These are phyloP conservation scores for Aotus griseimembra DNA, from an alignment of 2,797 vertebrate genomes.

Conservation along the genomic window DNA sequence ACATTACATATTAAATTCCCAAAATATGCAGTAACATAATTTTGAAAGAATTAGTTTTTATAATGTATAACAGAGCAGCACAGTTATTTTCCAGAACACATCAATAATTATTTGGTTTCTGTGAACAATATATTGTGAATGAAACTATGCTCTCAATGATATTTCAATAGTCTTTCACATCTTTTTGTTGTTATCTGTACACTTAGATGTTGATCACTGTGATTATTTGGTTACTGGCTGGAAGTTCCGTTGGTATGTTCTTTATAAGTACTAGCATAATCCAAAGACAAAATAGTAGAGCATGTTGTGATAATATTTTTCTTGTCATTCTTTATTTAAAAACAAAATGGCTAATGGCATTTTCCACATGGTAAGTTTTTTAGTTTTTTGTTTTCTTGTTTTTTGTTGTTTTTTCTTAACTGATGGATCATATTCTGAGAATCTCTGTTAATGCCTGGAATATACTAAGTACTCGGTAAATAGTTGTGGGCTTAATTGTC, in stretches of 20 bases:
- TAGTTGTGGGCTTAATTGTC: not conserved
- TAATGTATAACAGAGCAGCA: not conserved
- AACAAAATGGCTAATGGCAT: not conserved
- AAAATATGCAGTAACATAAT: not conserved
- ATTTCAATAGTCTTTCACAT: not conserved
- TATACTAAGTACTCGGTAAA: not conserved
- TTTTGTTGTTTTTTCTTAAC: not conserved
- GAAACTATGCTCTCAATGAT: not conserved
- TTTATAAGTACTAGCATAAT: not conserved
- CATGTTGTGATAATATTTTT: not conserved
- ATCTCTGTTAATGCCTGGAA: not conserved
- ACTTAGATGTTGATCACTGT: not conserved
- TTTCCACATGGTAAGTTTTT: not conserved
- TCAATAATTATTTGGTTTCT: not conserved
- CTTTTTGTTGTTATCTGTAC: not conserved
- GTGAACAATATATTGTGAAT: not conserved
- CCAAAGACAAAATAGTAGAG: not conserved
- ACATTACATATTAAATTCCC: not conserved
- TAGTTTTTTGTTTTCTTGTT: not conserved
- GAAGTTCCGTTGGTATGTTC: not conserved
- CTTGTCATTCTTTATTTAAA: not conserved
- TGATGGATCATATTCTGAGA: not conserved
- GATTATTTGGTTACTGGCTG: not conserved
- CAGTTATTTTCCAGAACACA: not conserved
- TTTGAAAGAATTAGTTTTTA: not conserved